Base-by-base conservation (phyloP, 2,797 vertebrate species). In the Gymnodraco acuticeps region DNA sequence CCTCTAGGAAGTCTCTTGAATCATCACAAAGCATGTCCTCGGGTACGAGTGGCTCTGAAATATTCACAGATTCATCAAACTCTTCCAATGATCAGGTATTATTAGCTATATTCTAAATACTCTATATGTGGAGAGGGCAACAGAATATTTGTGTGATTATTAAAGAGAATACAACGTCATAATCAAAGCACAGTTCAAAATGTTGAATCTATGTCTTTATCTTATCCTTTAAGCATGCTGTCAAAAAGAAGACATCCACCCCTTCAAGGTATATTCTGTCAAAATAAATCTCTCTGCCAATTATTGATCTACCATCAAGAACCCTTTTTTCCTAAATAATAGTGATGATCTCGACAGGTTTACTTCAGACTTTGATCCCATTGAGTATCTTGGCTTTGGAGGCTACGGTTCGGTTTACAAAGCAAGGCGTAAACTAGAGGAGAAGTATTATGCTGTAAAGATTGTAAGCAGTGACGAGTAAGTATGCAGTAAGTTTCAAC, bases 341-440 rank as follows among this genome's bases (percentile, higher is more conserved):
- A 4, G 0, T 19, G 0, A 74, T 47, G 4, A 64, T 69, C 1
- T 82, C 3, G 6, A 16, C 63, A 95, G 94, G 72, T 92, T 94
- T 83, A 64, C 33, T 23, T 19, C 54, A 6, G 87, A 93, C 0
- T 95, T 89, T 67, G 79, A 89, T 19, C 13, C 19, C 17, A 84
- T 89, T 3, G 0, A n/a, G 10, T 0, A 0, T n/a, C 71, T 94
- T 51, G 94, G 82, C 5, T 50, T 76, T 60, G 95, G 95, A 77
- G 83, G 51, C 0, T 95, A 77, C 76, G 94, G 94, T 10, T 0
- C 0, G 12, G 94, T 95, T 77, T 93, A 54, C 62, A 91, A 87
- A 74, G 95, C 88, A 52, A 92, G 65, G 68, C 0, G 72, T 2
- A 87, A 42, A 56, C 31, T 89, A 13, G 19, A 87, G 41, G 0